A percentile compares a stretch with the other conserved stretches of the same genome.
Conservation (phyloP, 2,113 vertebrate species). For the western clawed frog (Xenopus tropicalis) region UCB_Xtro_10.0 CM004446.2:56861501-56862000, state of each 20-base stretch:
- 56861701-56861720: neutral
- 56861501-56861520: no score
- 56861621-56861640: neutral
- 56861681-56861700: neutral
- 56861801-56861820: constrained; percentile 32
- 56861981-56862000: neutral
- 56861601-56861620: neutral
- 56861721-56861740: constrained; percentile 9
- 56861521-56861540: no score
- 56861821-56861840: constrained; percentile 22
- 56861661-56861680: constrained; percentile 1
- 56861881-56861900: constrained; percentile 11
- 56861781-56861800: constrained; percentile 29
- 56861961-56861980: neutral
- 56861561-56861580: no score
- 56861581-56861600: no score
- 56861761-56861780: constrained; percentile 37
- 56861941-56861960: neutral
- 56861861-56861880: constrained; percentile 22
- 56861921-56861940: neutral
- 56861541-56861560: no score
- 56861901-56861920: constrained; percentile 3
- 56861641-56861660: constrained; percentile 1
- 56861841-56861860: constrained; percentile 16
- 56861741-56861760: constrained; percentile 33